These are phyloP conservation scores for Anoura caudifer DNA, from an alignment of 2,113 vertebrate genomes.

Conservation along the genomic window DNA sequence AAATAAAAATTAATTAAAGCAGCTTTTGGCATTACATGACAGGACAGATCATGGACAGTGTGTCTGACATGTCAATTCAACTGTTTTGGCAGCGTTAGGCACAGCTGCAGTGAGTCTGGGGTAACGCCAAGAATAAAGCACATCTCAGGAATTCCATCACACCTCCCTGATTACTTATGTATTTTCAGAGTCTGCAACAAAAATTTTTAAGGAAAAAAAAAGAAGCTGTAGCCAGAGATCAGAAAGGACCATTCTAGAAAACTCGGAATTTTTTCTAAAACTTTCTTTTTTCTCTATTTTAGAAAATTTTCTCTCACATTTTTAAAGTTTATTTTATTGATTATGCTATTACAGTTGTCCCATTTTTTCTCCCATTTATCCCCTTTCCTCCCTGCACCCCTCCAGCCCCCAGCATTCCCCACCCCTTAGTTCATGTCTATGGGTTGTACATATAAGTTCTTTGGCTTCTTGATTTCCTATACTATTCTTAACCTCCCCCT, in stretches of 20 bases:
- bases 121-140: neutral
- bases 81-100: neutral
- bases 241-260: neutral
- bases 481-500: too few species aligned
- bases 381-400: too few species aligned
- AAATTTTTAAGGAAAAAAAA: neutral
- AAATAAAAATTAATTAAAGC: slow-evolving; percentile 35
- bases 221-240: neutral
- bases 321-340: too few species aligned
- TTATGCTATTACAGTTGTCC: too few species aligned
- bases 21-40: neutral
- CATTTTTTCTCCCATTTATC: too few species aligned
- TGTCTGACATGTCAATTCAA: neutral
- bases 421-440: too few species aligned
- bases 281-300: too few species aligned
- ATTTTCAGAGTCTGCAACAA: slow-evolving; percentile 8
- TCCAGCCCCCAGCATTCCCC: too few species aligned
- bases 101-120: neutral
- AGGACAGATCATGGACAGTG: neutral
- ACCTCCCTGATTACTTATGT: neutral
- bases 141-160: neutral
- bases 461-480: too few species aligned
- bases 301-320: too few species aligned
- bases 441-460: too few species aligned
- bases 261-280: neutral